Conservation (phyloP, 2,797 vertebrate species). For the Eupleurogrammus muticus region DNA sequence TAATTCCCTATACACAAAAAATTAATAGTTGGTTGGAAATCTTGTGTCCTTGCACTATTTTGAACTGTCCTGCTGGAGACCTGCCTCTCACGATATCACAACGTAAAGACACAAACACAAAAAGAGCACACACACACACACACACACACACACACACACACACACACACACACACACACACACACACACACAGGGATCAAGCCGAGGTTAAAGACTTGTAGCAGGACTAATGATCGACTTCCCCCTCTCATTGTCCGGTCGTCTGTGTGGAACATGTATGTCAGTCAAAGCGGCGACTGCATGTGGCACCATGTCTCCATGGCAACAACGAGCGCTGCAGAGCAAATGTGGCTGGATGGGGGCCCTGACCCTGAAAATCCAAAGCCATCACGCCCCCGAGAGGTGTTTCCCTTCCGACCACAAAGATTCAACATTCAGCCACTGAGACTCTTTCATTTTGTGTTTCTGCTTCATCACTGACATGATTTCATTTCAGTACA, state of each 20-base stretch:
- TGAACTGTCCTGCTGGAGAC: too few species aligned
- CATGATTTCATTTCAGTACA: too few species aligned
- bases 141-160: conserved; percentile 22
- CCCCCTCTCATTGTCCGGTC: conserved; percentile 86
- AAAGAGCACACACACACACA: conserved; percentile 20
- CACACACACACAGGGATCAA: conserved; percentile 65
- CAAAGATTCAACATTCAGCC: background rate
- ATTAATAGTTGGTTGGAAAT: too few species aligned
- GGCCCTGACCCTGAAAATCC: conserved; percentile 19
- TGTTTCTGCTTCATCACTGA: too few species aligned
- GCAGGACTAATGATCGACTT: conserved; percentile 87
- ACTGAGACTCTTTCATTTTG: too few species aligned
- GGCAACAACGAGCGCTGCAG: conserved; percentile 87
- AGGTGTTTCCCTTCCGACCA: conserved; percentile 14
- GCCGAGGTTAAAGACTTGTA: conserved; percentile 87
- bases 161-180: conserved; percentile 19
- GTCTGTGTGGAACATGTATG: conserved; percentile 85
- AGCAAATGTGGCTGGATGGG: conserved; percentile 57
- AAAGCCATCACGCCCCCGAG: conserved; percentile 22
- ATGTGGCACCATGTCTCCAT: conserved; percentile 86
- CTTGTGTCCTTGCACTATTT: too few species aligned
- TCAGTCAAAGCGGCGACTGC: conserved; percentile 83
- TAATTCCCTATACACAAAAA: too few species aligned
- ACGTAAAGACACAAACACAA: too few species aligned
- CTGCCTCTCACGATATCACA: too few species aligned